Evolutionary conservation across 2,113 vertebrate genomes (phyloP), one percentile per base, ranked within the genome.

Genomic region (Cinclus mexicanus): DNA sequence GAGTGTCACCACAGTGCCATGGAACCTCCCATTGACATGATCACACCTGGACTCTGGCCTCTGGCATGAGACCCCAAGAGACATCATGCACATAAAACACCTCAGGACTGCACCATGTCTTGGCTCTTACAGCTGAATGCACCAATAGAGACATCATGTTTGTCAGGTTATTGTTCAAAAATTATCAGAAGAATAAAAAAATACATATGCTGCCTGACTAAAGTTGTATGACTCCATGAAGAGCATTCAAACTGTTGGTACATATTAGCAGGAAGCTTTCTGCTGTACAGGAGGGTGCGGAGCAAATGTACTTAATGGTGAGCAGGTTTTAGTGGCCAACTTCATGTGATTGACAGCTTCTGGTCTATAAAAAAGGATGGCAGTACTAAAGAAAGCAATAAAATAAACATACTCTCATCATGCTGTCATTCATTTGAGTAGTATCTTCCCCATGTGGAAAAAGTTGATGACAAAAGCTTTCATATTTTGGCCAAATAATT

Each of bases 61-160:
- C 67, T 52, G 17, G 18, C 0, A 0, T 37, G 53, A 44, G 68
- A 69, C 3, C 23, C 9, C 6, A 23, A 41, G 8, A 41, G 16
- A 11, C 11, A 10, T 26, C 17, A 42, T 2, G 5, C 25, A 47
- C 3, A 16, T 25, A 19, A 64, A 78, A 46, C 22, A 19, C 2
- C 2, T 5, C 5, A 23, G 11, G 20, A 6, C 15, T 65, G 29
- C 39, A 55, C 5, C 12, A 29, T 35, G 7, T 21, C 1, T 0
- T 26, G 8, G 7, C 7, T 39, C 31, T 50, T 49, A 31, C 1
- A 53, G 12, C 7, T 68, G 22, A 75, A 60, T 64, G 14, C 9
- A 25, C 10, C 17, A 6, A 16, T 22, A 55, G 0, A 10, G 20
- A 28, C 20, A 76, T 2, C 1, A 1, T 17, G 4, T 0, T 72